Evolutionary conservation across 2,797 vertebrate genomes (phyloP).

Genomic region (Enteromius afrohamiltoni): DNA sequence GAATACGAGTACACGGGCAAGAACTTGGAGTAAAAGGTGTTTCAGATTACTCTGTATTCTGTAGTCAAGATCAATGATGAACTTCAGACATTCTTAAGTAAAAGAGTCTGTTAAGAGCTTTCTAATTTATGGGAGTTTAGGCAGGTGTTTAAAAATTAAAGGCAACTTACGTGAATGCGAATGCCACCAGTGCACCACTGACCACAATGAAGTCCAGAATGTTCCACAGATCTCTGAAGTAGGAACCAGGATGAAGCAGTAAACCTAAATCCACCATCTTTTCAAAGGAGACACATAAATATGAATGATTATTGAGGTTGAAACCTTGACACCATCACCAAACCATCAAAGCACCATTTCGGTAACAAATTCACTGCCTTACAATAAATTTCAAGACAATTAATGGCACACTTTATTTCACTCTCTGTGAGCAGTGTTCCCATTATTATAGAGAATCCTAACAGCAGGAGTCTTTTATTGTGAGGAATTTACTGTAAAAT

Average conservation of each 20-base stretch:
- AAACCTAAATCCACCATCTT: conserved; percentile 97
- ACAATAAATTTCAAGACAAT: not conserved
- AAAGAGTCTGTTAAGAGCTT: not conserved
- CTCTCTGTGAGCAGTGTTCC: not conserved
- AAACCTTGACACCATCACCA: conserved; percentile 11
- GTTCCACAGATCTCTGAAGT: conserved; percentile 98
- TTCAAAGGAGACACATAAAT: conserved; percentile 22
- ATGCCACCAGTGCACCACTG: conserved; percentile 97
- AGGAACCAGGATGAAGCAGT: conserved; percentile 91
- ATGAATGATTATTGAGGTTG: not conserved
- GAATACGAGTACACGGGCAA: not conserved
- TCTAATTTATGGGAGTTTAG: not conserved
- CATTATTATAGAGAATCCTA: not conserved
- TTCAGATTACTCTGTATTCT: conserved; percentile 5
- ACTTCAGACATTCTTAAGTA: not conserved
- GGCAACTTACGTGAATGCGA: conserved; percentile 97
- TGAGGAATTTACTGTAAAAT: not conserved
- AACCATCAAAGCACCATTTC: not conserved
- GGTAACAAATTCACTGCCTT: not conserved
- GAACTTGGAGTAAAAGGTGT: not conserved
- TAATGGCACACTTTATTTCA: not conserved
- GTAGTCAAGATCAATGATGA: not conserved
- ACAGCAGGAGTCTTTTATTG: not conserved
- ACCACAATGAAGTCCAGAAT: conserved; percentile 99
- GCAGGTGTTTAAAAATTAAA: not conserved